Evolutionary conservation across 2,113 vertebrate species (phyloP), one percentile per base, ranked within the genome.

Genomic region (Oryzias javanicus): DNA sequence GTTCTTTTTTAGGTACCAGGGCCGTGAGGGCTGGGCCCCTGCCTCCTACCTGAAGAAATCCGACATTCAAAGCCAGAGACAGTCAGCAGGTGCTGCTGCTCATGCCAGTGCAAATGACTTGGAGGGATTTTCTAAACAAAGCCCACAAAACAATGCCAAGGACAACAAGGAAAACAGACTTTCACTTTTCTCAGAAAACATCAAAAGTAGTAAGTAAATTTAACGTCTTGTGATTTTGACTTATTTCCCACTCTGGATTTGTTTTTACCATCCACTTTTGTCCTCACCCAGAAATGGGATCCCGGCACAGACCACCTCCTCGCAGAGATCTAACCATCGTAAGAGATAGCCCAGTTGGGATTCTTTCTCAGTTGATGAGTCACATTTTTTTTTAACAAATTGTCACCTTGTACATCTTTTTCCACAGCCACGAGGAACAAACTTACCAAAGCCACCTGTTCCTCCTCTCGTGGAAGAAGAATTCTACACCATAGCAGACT

Each of bases 401-500:
- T 42, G 24, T 1, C 42, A 12, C 49, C 3, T 57, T 1, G 24
- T 4, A 56, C 13, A 42, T 25, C 13, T 42, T 6, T n/a, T 44
- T 19, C 15, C 13, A 14, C 70, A 99, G 97, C 96, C 97, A 47
- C 93, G 97, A 57, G 95, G 97, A 45, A 47, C 93, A 71, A 94
- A 97, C 79, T 88, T 99, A 49, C 97, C 97, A 0, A 98, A 97
- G 80, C 97, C 97, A 0, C 97, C 97, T 0, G 74, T 93, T 46
- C 94, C 97, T 3, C 97, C 97, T 5, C 94, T 95, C 67, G 97
- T 99, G 44, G 96, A 99, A 74, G 97, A 98, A 67, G 97, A 99
- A 55, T 98, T 94, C 79, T 99, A 99, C 78, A 99, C 97, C 70
- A 99, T 99, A 0, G 95, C 97, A 4, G 95, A 99, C 68, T 99